Evolutionary conservation across 2,797 vertebrate genomes (phyloP), one percentile per base, ranked within the genome.

Genomic region (Pelobates cultripes): DNA sequence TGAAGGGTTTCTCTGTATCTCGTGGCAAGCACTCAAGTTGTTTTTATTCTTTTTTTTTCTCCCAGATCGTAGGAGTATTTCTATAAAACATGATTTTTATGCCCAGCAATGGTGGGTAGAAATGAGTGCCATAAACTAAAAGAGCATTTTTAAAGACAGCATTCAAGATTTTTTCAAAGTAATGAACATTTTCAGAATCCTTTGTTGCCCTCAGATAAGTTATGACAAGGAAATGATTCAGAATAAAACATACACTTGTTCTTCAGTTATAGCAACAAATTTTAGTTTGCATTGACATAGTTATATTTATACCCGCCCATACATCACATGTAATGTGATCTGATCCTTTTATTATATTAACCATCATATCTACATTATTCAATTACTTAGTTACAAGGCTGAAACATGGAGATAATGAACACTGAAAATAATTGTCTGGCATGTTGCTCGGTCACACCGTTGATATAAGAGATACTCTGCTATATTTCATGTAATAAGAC

Each of bases 81-180:
- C 28, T 80, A 69, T 69, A 75, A 80, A 75, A 80, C 72, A 80
- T 43, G n/a, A 61, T 69, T 67, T 74, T n/a, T 61, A 9, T 75
- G 79, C 79, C 79, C 53, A 75, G 79, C 57, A 61, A 13, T 70
- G 53, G 79, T 80, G 79, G 72, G 79, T 61, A 44, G 79, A 61
- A 75, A 80, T 69, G 12, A 53, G 45, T 40, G n/a, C 44, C 15
- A 55, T 63, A 28, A 63, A 64, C 70, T 41, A 79, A 79, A 79
- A 79, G 78, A 79, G 61, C 78, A 79, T 73, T 73, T 14, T 79
- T 53, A 66, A 66, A 73, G n/a, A 55, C 43, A 53, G 3, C 45
- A 43, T 66, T 67, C 73, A 55, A 17, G 10, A 28, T 28, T 28
- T 28, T 28, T 28, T 28, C 28, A 28, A 28, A 28, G 28, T 28